phyloP scores from a whole-genome alignment of 2,113 vertebrate species.

The Oryctolagus cuniculus region mOryCun1.1 NC_091433.1:110890001-110890500 shows the following conservation, averaged over 20 bases:
- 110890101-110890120: neutral
- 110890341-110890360: accelerated
- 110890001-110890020: slow-evolving; percentile 80
- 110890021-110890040: neutral
- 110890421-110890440: slow-evolving; percentile 78
- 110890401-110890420: slow-evolving; percentile 79
- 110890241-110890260: slow-evolving; percentile 44
- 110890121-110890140: too few relatives aligned
- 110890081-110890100: neutral
- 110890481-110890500: neutral
- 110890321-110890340: too few relatives aligned
- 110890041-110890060: too few relatives aligned
- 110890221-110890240: slow-evolving; percentile 73
- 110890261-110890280: neutral
- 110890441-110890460: slow-evolving; percentile 82
- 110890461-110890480: slow-evolving; percentile 68
- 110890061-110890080: neutral
- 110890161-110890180: slow-evolving; percentile 77
- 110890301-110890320: neutral
- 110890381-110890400: slow-evolving; percentile 85
- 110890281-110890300: neutral
- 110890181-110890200: slow-evolving; percentile 80
- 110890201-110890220: slow-evolving; percentile 82
- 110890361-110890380: neutral
- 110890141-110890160: slow-evolving; percentile 85